Conservation (phyloP, 2,113 vertebrate genomes). For the Psophia crepitans region DNA sequence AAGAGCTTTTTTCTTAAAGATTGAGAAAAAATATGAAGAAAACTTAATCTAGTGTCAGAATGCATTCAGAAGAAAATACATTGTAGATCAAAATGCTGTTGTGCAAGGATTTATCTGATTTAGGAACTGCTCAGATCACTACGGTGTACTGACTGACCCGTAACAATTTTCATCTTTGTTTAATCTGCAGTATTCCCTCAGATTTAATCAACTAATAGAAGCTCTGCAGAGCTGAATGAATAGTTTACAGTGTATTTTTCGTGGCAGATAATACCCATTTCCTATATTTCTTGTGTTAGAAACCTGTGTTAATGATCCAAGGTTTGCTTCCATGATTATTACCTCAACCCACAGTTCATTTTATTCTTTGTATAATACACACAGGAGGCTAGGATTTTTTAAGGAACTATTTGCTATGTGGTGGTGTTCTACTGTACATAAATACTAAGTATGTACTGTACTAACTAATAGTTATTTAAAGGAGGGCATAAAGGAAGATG, state of each 20-base stretch:
- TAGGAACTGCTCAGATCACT: not conserved
- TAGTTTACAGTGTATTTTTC: slow-evolving; percentile 23
- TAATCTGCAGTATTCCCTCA: not conserved
- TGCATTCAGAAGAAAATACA: slow-evolving; percentile 9
- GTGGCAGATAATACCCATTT: not conserved
- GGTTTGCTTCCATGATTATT: not conserved
- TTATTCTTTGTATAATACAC: not conserved
- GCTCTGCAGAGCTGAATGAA: not conserved
- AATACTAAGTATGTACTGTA: not conserved
- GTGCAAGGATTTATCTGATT: not conserved
- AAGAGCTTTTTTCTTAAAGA: slow-evolving; percentile 4
- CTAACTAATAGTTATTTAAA: slow-evolving; percentile 58
- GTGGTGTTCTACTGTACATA: slow-evolving; percentile 34
- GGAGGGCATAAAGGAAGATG: slow-evolving; percentile 69
- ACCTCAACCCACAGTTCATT: not conserved
- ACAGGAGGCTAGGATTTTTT: not conserved
- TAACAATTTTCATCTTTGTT: not conserved
- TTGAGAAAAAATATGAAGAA: slow-evolving; percentile 6
- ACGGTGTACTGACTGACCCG: not conserved
- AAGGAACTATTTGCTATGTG: not conserved
- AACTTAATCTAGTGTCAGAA: not conserved
- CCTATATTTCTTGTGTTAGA: not conserved
- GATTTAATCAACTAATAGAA: not conserved
- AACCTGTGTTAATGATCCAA: not conserved
- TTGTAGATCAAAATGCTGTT: not conserved